A percentile compares a stretch with the other conserved stretches of the same genome.
These are phyloP conservation scores for Charaxes varanes DNA, from an alignment of 1,140 invertebrate species.

Conservation along the genomic window DNA sequence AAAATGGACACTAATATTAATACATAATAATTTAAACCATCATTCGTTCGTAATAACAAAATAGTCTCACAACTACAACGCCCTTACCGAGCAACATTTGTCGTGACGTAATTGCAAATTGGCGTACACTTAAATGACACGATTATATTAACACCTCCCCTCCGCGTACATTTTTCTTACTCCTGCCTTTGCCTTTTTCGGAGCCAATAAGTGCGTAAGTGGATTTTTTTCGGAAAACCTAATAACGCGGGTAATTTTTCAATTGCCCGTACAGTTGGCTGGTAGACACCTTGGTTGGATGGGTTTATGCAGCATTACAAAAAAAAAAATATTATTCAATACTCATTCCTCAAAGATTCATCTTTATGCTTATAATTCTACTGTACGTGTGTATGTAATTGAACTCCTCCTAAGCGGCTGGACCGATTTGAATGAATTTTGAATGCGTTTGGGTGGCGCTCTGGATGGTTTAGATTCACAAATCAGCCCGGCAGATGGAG, in stretches of 20 bases:
- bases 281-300: slow-evolving; percentile 38
- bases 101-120: slow-evolving; percentile 35
- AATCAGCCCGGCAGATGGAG: no score
- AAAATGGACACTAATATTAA: no score
- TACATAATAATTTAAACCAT: no score
- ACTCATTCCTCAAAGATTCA: slow-evolving; percentile 1
- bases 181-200: slow-evolving; percentile 35
- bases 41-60: no score
- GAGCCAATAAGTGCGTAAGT: slow-evolving; percentile 42
- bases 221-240: slow-evolving; percentile 51
- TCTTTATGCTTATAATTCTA: no score
- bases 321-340: neutral
- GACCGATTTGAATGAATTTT: no score
- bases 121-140: slow-evolving; percentile 26
- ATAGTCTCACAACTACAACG: no score
- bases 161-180: slow-evolving; percentile 46
- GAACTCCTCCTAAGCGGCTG: no score
- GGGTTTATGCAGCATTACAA: slow-evolving; percentile 24
- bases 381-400: no score
- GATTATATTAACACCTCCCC: slow-evolving; percentile 50
- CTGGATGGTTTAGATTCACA: no score
- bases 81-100: slow-evolving; percentile 9
- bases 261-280: slow-evolving; percentile 48
- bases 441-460: no score
- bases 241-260: slow-evolving; percentile 70